Conservation (phyloP, 2,888 invertebrate species). For the Blera fallax region DNA sequence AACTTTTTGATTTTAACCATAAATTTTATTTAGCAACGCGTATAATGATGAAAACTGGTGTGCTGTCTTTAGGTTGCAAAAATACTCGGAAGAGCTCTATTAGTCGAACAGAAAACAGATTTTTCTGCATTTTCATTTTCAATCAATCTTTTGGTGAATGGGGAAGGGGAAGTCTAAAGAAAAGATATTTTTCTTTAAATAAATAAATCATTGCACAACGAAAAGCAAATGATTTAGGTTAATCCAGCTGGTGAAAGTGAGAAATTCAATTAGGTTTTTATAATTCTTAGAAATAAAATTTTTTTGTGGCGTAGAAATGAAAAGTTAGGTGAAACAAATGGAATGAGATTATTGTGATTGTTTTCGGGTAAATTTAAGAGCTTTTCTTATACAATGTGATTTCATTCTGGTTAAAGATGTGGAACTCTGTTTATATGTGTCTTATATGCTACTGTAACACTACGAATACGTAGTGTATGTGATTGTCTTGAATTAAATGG, state of each 20-base stretch:
- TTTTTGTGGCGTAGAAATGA: neutral
- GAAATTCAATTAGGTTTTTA: conserved; percentile 5
- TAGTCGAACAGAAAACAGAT: conserved; percentile 12
- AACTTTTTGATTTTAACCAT: conserved; percentile 60
- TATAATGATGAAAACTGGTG: conserved; percentile 19
- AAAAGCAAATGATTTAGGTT: conserved; percentile 13
- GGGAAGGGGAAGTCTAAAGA: neutral
- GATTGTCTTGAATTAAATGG: no score
- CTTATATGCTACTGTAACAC: no score
- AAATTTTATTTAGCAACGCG: conserved; percentile 51
- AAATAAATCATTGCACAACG: conserved; percentile 5
- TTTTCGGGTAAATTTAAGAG: neutral
- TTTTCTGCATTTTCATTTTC: conserved; percentile 14
- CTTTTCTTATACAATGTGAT: no score
- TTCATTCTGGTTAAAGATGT: no score
- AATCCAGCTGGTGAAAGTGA: conserved; percentile 1
- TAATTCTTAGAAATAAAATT: neutral
- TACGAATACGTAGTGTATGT: no score
- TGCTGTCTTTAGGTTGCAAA: neutral
- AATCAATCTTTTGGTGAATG: neutral
- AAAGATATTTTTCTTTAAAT: neutral
- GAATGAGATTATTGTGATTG: neutral
- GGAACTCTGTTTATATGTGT: no score
- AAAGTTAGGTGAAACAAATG: neutral
- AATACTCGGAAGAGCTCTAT: conserved; percentile 4